Base-by-base conservation (phyloP, 2,797 vertebrate species). In the Characodon lateralis region DNA sequence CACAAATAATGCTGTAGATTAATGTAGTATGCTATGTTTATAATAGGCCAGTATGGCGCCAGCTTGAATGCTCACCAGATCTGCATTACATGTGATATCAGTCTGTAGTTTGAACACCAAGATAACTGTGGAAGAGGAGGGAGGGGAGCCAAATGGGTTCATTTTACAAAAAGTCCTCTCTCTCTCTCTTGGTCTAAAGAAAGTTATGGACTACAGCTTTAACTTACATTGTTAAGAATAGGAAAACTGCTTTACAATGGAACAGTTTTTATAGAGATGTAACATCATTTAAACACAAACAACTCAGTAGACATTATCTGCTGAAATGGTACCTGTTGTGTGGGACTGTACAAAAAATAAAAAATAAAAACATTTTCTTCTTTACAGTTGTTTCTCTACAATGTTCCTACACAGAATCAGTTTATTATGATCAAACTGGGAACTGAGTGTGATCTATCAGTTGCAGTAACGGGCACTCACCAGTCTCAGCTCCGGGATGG, bases 401-500 rank as follows among this genome's bases (percentile, higher is more conserved):
- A 10, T n/a, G n/a, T 68, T 46, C 43, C 41, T 43, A 6, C 22
- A 43, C 65, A n/a, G 22, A 43, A 68, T 46, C 41, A 16, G 41
- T 48, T 69, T 16, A 12, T 48, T 2, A 53, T 53, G 51, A 20
- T 22, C 16, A 18, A 51, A 43, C 39, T 68, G 65, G 43, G 65
- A 68, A 8, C 12, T 68, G 22, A 43, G 65, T 43, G 39, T 68
- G 41, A 48, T 7, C 41, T 46, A 26, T 69, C 41, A n/a, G 31
- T 16, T 46, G 66, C 43, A 69, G 66, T 69, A 46, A 26, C 9
- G 66, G 41, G 26, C n/a, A 74, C 81, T 95, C 94, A 99, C 98
- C 97, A 99, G 87, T 85, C 97, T 94, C 70, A 99, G 96, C 93
- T 99, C 98, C 0, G 97, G 97, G 92, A 99, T 85, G 18, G 97